A percentile compares a stretch with the other conserved stretches of the same genome.
Evolutionary conservation across 2,113 vertebrate species (phyloP).

Genomic region (Myrmecobius fasciatus): DNA sequence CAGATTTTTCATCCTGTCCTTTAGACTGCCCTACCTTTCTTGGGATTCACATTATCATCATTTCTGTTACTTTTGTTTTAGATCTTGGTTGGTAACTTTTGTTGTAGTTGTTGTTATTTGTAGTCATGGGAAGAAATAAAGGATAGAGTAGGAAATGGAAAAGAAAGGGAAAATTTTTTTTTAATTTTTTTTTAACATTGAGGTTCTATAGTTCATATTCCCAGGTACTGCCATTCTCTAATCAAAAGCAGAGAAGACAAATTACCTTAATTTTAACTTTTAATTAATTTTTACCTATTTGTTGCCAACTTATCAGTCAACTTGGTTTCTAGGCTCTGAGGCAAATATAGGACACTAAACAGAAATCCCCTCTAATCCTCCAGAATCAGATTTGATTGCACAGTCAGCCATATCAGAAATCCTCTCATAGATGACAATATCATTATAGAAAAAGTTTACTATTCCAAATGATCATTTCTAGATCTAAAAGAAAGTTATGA

Average conservation of each 20-base stretch:
- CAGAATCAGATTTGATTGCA: background rate
- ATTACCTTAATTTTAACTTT: too few relatives aligned
- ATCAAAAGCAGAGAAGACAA: slow-evolving; percentile 8
- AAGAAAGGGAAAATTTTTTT: background rate
- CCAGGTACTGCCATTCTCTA: background rate
- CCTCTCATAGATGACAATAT: background rate
- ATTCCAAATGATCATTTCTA: background rate
- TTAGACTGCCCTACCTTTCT: background rate
- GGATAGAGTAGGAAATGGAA: background rate
- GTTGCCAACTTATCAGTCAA: slow-evolving; percentile 60
- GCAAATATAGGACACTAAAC: slow-evolving; percentile 56
- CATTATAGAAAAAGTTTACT: background rate
- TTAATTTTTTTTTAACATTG: slow-evolving; percentile 29
- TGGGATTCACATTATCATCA: background rate
- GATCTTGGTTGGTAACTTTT: background rate
- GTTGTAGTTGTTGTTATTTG: background rate
- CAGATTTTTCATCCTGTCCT: background rate
- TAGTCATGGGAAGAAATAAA: background rate
- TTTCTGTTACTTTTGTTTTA: background rate
- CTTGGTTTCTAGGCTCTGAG: slow-evolving; percentile 45
- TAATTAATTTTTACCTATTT: slow-evolving; percentile 41
- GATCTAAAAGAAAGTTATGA: background rate
- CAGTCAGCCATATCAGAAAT: background rate
- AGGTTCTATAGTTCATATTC: slow-evolving; percentile 31
- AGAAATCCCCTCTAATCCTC: slow-evolving; percentile 38